Evolutionary conservation across 2,113 vertebrate genomes (phyloP), one percentile per base, ranked within the genome.

Genomic region (Epinephelus cyanopodus): DNA sequence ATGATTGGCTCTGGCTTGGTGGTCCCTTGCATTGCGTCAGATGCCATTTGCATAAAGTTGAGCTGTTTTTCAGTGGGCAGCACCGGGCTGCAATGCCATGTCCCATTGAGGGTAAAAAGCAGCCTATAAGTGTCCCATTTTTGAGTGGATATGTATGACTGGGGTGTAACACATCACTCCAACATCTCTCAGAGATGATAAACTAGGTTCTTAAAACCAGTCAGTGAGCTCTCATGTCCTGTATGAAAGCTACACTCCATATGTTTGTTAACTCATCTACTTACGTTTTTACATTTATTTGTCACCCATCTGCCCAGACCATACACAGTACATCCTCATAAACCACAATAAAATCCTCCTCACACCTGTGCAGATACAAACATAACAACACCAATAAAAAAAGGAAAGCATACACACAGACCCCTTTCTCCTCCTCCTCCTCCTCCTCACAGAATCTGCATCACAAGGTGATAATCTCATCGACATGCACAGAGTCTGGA

Each of bases 381-480:
- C 47, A 48, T 12, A 5, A n/a, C 47, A 5, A n/a, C 47, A 45
- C 63, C 18, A 50, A 6, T 57, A 17, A 50, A 3, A 63, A 18
- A 62, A 2, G 39, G 17, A 64, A 53, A 68, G 6, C 57, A 19
- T 6, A 7, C n/a, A 25, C 74, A 71, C 63, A 72, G n/a, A 71
- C 45, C 27, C 33, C 39, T 13, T 21, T 69, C 57, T 17, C 68
- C 53, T 42, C 39, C 9, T 42, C 39, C 39, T 42, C 39, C 53
- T 75, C 73, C 74, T 79, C 75, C 61, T 71, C 47, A 70, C 45
- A 23, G 53, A 52, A 37, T 74, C 78, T 73, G 65, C 81, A 60
- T 81, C 81, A 72, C 21, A 85, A 89, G 85, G 86, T 89, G 87
- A 84, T 93, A 89, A 93, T 93, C 78, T 74, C 53, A 79, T 83